phyloP scores from a whole-genome alignment of 2,113 vertebrate species.

The Scopus umbretta region DNA sequence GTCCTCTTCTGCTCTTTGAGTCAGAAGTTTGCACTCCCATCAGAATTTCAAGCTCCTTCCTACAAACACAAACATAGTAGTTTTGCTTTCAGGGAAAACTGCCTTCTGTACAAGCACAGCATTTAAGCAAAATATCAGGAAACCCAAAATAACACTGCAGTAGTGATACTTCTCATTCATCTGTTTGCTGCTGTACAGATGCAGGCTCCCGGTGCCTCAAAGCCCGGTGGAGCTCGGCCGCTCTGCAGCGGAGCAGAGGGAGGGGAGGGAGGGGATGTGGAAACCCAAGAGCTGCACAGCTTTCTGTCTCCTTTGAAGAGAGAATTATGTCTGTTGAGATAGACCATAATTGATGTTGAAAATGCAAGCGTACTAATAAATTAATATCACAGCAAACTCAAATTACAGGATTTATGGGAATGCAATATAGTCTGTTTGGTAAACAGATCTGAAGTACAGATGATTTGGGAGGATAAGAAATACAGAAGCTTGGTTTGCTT shows the following conservation, averaged over 20 bases:
- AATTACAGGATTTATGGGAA: constrained; percentile 31
- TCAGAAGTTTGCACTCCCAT: background rate
- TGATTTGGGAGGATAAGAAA: constrained; percentile 51
- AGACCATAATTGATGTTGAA: constrained; percentile 20
- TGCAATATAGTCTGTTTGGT: constrained; percentile 15
- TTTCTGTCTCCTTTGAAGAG: background rate
- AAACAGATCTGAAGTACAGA: constrained; percentile 60
- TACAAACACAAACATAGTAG: fast-evolving
- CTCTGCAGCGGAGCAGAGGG: background rate
- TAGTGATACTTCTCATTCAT: fast-evolving
- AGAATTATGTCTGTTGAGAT: constrained; percentile 39
- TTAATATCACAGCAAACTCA: constrained; percentile 40
- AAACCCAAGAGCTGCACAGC: background rate
- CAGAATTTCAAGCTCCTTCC: background rate
- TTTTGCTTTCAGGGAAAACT: background rate
- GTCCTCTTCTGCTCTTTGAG: background rate
- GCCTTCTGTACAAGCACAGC: background rate
- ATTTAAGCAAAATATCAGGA: background rate
- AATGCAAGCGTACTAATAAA: constrained; percentile 44
- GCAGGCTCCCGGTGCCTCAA: background rate
- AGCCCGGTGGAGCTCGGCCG: background rate
- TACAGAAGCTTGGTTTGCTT: constrained; percentile 62
- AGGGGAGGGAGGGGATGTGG: background rate
- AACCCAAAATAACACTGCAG: background rate
- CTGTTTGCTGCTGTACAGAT: background rate